Percentiles rank a stretch among this genome's conserved stretches.
phyloP scores from a whole-genome alignment of 1,140 invertebrate species.

The Cydia strobilella region DNA sequence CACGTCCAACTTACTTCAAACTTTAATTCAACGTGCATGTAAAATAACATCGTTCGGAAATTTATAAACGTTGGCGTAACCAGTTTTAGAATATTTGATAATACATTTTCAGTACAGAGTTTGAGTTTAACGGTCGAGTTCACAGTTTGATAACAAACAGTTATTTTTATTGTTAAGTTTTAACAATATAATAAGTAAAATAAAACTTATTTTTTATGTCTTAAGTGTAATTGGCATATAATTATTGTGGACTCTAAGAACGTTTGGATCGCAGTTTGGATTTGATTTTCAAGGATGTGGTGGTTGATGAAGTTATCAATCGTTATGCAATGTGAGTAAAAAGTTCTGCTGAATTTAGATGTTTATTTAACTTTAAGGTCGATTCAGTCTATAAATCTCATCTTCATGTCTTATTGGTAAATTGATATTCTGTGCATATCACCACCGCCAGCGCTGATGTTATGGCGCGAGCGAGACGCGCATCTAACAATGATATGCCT shows the following conservation, averaged over 20 bases:
- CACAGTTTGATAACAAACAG: constrained; percentile 10
- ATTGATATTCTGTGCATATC: too few relatives aligned
- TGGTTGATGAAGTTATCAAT: constrained; percentile 56
- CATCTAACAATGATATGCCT: too few relatives aligned
- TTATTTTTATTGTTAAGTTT: too few relatives aligned
- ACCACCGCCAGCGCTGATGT: too few relatives aligned
- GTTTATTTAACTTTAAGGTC: constrained; percentile 34
- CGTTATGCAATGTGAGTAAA: constrained; percentile 59
- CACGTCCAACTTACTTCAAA: constrained; percentile 47
- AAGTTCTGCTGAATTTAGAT: background rate
- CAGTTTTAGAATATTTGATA: background rate
- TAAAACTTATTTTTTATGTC: too few relatives aligned
- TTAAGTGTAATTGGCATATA: too few relatives aligned
- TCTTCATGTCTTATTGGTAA: too few relatives aligned
- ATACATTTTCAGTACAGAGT: constrained; percentile 10
- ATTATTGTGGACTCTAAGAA: background rate
- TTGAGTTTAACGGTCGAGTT: constrained; percentile 35
- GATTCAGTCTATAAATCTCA: constrained; percentile 23
- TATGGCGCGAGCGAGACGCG: too few relatives aligned
- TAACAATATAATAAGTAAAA: too few relatives aligned
- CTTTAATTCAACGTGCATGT: constrained; percentile 17
- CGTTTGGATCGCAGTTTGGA: constrained; percentile 35
- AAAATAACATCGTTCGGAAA: constrained; percentile 8
- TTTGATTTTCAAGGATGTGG: constrained; percentile 53
- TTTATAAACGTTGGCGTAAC: background rate